phyloP scores from a whole-genome alignment of 2,797 vertebrate genomes.

The Danio aesculapii region DNA sequence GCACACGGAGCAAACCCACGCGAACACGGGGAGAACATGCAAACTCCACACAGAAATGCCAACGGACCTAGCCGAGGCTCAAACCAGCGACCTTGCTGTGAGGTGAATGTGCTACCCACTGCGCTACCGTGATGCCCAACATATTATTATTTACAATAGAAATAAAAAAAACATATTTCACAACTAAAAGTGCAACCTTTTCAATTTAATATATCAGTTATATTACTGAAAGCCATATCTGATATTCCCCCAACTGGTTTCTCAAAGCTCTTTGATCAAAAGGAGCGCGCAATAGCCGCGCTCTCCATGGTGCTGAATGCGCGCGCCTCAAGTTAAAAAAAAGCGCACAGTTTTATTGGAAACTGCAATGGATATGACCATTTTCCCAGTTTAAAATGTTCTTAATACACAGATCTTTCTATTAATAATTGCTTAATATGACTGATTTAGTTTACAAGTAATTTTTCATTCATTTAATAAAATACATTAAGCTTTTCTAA shows the following conservation, averaged over 20 bases:
- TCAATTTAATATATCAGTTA: too few relatives aligned
- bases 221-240: not conserved
- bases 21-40: too few relatives aligned
- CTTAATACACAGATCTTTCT: not conserved
- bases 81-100: too few relatives aligned
- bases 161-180: too few relatives aligned
- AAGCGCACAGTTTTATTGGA: not conserved
- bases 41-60: too few relatives aligned
- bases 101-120: too few relatives aligned
- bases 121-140: too few relatives aligned
- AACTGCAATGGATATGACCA: not conserved
- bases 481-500: not conserved
- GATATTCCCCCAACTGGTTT: not conserved
- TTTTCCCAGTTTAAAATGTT: not conserved
- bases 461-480: not conserved
- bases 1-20: too few relatives aligned
- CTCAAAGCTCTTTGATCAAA: not conserved
- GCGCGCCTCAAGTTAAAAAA: not conserved
- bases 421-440: not conserved
- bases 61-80: too few relatives aligned
- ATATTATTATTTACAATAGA: not conserved
- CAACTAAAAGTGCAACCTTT: too few relatives aligned
- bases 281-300: not conserved
- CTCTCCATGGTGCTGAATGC: constrained; percentile 31
- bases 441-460: not conserved